phyloP scores from a whole-genome alignment of 2,888 invertebrate genomes.

The Anticlea derivata region DNA sequence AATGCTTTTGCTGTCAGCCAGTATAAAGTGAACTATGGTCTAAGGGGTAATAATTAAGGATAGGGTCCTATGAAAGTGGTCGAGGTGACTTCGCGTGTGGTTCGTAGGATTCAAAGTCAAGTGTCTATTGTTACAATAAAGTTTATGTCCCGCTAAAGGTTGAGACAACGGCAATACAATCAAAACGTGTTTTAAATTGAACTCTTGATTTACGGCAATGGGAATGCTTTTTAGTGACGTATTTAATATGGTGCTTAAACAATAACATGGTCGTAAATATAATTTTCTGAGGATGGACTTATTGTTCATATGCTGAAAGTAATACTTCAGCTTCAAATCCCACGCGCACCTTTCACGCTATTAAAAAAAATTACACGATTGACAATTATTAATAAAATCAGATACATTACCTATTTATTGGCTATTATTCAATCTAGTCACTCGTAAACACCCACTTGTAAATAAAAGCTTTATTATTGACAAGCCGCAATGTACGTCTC shows the following conservation, averaged over 20 bases:
- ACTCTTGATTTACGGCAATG: constrained; percentile 73
- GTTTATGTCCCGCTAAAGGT: constrained; percentile 71
- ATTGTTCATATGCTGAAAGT: constrained; percentile 3
- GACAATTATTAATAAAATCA: neutral
- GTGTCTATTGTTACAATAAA: constrained; percentile 65
- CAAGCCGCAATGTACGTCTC: too few species aligned
- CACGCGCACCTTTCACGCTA: neutral
- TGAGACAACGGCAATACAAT: constrained; percentile 61
- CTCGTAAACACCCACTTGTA: too few species aligned
- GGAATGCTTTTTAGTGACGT: constrained; percentile 69
- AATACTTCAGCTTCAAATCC: constrained; percentile 1
- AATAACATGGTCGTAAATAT: constrained; percentile 65
- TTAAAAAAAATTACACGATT: neutral
- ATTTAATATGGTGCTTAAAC: constrained; percentile 60
- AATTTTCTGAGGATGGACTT: constrained; percentile 33
- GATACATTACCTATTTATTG: neutral
- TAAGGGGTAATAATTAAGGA: constrained; percentile 3
- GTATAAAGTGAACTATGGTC: constrained; percentile 42
- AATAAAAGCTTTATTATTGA: too few species aligned
- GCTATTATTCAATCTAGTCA: too few species aligned
- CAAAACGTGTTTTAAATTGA: constrained; percentile 68
- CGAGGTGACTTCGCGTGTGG: constrained; percentile 55
- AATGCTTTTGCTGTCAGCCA: constrained; percentile 46
- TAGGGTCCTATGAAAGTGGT: constrained; percentile 39
- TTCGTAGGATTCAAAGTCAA: constrained; percentile 68